phyloP scores from a whole-genome alignment of 2,797 vertebrate genomes.

The Masticophis lateralis region DNA sequence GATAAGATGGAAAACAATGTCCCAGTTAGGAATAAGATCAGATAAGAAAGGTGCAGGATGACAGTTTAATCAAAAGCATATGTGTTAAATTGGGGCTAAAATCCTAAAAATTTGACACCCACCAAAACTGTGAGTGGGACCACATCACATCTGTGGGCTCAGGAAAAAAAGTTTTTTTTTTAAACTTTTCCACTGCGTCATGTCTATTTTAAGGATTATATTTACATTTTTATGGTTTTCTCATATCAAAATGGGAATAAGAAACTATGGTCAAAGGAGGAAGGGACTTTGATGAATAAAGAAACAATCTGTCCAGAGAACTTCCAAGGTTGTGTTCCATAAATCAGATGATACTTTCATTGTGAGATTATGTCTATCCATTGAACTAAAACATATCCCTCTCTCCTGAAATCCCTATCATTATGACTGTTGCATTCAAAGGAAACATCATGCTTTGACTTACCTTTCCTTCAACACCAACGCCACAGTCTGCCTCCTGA shows the following conservation, averaged over 20 bases:
- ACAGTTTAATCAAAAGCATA: not conserved
- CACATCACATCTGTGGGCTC: not conserved
- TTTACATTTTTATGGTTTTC: not conserved
- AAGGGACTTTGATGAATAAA: not conserved
- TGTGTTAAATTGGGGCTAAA: not conserved
- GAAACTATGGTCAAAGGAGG: not conserved
- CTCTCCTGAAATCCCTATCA: not conserved
- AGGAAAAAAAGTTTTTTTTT: not conserved
- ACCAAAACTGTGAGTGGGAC: not conserved
- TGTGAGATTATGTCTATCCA: not conserved
- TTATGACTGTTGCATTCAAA: not conserved
- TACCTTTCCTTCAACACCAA: conserved; percentile 98
- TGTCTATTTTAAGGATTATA: not conserved
- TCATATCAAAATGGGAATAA: not conserved
- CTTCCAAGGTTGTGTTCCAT: not conserved
- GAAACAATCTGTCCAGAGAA: not conserved
- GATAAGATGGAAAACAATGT: not conserved
- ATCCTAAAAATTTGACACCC: not conserved
- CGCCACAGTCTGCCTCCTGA: conserved; percentile 97
- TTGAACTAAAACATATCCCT: not conserved
- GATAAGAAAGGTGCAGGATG: not conserved
- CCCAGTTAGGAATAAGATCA: not conserved
- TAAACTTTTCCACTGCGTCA: not conserved
- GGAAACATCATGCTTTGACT: conserved; percentile 53
- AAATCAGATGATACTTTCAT: not conserved